Evolutionary conservation across 92 coral and sea anemone species (phyloP).

Genomic region (Palythoa grandis): DNA sequence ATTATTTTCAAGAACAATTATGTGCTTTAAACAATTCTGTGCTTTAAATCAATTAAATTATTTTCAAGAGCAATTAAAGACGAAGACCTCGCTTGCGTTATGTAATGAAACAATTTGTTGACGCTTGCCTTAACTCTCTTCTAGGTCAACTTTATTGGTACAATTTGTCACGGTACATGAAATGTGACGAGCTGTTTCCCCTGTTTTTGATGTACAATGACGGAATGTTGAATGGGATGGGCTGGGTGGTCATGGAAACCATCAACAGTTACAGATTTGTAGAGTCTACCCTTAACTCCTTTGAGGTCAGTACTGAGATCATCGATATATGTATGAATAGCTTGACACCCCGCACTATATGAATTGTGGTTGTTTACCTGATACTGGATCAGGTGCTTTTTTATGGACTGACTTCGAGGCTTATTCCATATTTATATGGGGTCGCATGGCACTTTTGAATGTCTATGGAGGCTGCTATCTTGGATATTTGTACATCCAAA

Average conservation of each 20-base stretch:
- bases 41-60: no score
- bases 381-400: no score
- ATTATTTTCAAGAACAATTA: no score
- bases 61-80: no score
- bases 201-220: conserved; percentile 86
- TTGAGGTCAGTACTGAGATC: conserved; percentile 24
- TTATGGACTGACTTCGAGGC: no score
- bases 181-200: conserved; percentile 78
- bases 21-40: no score
- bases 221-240: conserved; percentile 85
- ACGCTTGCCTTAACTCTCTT: not conserved
- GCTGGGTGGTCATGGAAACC: conserved; percentile 73
- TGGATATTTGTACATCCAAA: no score
- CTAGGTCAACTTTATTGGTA: conserved; percentile 91
- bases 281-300: conserved; percentile 64
- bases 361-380: no score
- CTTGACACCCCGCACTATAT: not conserved
- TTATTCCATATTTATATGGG: no score
- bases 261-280: conserved; percentile 71
- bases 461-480: no score
- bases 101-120: not conserved
- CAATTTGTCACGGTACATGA: conserved; percentile 64
- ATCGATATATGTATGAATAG: not conserved
- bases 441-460: no score
- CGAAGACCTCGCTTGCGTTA: no score